Evolutionary conservation across 1,140 invertebrate species (phyloP).

Genomic region (Dendrolimus punctatus): DNA sequence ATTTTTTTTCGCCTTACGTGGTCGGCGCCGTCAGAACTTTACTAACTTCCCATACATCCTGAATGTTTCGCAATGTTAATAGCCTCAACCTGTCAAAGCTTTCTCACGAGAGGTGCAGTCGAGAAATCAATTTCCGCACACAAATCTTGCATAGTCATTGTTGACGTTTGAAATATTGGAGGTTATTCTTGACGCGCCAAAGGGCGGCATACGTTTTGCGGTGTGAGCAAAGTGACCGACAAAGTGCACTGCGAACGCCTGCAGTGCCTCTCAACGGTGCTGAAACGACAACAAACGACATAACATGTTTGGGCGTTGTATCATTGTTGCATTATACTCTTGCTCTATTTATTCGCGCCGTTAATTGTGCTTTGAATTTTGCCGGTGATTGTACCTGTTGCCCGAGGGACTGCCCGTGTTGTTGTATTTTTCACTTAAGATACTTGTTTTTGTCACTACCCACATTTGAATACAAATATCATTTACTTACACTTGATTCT

Average conservation of each 20-base stretch:
- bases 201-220: constrained; percentile 33
- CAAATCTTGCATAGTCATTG: constrained; percentile 63
- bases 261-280: constrained; percentile 46
- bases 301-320: constrained; percentile 58
- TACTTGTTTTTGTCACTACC: not conserved
- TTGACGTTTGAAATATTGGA: constrained; percentile 56
- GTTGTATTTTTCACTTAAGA: not conserved
- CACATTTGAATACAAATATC: too few species aligned
- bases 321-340: constrained; percentile 41
- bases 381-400: constrained; percentile 27
- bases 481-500: too few species aligned
- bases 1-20: constrained; percentile 1
- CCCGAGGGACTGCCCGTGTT: constrained; percentile 4
- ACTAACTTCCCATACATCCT: constrained; percentile 7
- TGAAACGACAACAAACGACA: constrained; percentile 56
- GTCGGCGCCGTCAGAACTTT: constrained; percentile 4
- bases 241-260: constrained; percentile 38
- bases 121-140: constrained; percentile 71
- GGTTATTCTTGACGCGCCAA: constrained; percentile 35
- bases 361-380: constrained; percentile 37
- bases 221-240: constrained; percentile 31
- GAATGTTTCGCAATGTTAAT: constrained; percentile 12
- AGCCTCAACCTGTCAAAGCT: constrained; percentile 52
- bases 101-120: constrained; percentile 50
- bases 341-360: constrained; percentile 32